Evolutionary conservation across 2,797 vertebrate genomes (phyloP).

Genomic region (Acropternis orthonyx): DNA sequence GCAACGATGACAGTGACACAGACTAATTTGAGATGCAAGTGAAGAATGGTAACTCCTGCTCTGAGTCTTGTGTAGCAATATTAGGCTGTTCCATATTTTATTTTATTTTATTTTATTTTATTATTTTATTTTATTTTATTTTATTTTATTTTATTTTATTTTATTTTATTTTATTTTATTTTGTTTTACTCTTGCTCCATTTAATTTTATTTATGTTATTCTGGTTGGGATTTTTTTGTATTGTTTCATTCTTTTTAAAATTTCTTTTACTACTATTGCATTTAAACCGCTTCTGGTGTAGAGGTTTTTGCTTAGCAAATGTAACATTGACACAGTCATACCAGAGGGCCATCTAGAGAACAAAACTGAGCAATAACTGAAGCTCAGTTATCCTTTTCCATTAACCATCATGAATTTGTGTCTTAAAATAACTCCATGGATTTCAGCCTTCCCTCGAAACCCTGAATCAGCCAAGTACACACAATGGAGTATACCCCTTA

Average conservation of each 20-base stretch:
- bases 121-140: background rate
- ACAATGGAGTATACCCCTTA: background rate
- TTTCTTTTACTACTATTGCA: background rate
- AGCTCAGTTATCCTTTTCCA: background rate
- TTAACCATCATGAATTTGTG: background rate
- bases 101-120: background rate
- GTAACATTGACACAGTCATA: background rate
- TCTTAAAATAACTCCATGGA: background rate
- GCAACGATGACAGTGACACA: background rate
- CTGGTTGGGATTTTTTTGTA: background rate
- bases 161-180: background rate
- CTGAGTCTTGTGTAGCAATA: background rate
- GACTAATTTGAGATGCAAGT: background rate
- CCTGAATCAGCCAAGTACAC: background rate
- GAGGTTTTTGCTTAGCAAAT: background rate
- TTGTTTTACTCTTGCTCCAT: background rate
- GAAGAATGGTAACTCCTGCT: background rate
- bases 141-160: background rate
- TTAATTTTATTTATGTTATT: background rate
- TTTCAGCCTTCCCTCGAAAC: background rate
- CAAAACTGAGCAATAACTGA: background rate
- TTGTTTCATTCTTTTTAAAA: fast-evolving
- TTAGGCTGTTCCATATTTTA: background rate
- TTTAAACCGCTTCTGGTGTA: background rate
- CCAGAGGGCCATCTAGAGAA: background rate